These are phyloP conservation scores for Callorhinus ursinus DNA, from an alignment of 2,113 vertebrate genomes.

Conservation along the genomic window DNA sequence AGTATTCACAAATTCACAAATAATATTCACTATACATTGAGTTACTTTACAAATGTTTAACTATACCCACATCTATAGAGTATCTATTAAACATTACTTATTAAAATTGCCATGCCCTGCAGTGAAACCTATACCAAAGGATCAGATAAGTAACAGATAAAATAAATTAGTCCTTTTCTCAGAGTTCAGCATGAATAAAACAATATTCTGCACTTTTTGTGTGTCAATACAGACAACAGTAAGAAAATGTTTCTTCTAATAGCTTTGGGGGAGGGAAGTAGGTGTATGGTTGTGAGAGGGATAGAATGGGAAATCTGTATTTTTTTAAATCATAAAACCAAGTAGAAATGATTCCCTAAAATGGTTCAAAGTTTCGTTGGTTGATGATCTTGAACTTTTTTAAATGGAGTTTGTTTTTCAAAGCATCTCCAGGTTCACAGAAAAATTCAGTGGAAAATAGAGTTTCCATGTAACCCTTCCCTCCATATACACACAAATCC, in stretches of 20 bases:
- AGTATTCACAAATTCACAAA: not conserved
- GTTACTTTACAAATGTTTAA: not conserved
- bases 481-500: not conserved
- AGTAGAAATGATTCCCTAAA: not conserved
- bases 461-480: not conserved
- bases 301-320: not conserved
- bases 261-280: not conserved
- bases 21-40: not conserved
- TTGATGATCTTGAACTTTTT: not conserved
- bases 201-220: not conserved
- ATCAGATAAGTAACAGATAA: not conserved
- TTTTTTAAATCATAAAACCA: not conserved
- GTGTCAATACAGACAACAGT: not conserved
- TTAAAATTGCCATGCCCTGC: not conserved
- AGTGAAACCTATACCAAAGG: not conserved
- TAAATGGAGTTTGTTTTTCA: not conserved
- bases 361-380: not conserved
- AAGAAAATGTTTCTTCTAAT: not conserved
- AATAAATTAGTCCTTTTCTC: not conserved
- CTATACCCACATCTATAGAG: not conserved
- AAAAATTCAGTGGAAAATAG: not conserved
- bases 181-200: not conserved
- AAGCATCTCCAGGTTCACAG: not conserved
- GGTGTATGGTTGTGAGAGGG: not conserved
- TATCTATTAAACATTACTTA: not conserved